These are phyloP conservation scores for Noctua janthe DNA, from an alignment of 2,888 invertebrate species.

Conservation along the genomic window DNA sequence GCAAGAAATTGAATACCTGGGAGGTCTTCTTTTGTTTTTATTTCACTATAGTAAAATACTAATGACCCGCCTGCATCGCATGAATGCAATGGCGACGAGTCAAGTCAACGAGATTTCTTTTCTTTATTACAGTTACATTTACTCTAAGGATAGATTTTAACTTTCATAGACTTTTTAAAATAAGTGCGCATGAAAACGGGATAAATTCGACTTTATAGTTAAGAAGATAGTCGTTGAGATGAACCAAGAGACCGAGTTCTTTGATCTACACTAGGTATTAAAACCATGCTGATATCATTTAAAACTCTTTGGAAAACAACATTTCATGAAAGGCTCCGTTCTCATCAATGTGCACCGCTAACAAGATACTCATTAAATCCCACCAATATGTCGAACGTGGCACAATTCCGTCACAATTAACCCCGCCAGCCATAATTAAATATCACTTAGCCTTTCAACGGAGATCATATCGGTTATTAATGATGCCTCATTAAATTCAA, in stretches of 20 bases:
- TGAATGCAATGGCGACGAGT: background rate
- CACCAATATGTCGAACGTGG: slow-evolving; percentile 48
- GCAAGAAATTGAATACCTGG: slow-evolving; percentile 31
- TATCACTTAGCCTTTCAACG: slow-evolving; percentile 63
- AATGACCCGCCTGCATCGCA: accelerated
- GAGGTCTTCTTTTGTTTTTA: slow-evolving; percentile 46
- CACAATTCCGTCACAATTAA: slow-evolving; percentile 56
- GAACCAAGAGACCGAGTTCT: background rate
- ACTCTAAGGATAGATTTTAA: background rate
- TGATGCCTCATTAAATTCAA: slow-evolving; percentile 51
- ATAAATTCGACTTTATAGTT: background rate
- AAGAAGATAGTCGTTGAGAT: background rate
- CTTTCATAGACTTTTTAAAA: background rate
- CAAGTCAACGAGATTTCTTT: background rate
- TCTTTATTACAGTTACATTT: background rate
- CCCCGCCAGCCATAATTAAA: slow-evolving; percentile 56
- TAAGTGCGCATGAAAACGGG: background rate
- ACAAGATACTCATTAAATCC: slow-evolving; percentile 39
- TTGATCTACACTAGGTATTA: background rate
- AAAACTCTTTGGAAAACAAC: background rate
- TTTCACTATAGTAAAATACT: background rate
- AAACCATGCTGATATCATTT: background rate
- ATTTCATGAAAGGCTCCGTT: background rate
- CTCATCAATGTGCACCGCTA: slow-evolving; percentile 19
- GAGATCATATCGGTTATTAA: slow-evolving; percentile 62